These are phyloP conservation scores for Drosophila bipectinata DNA, from an alignment of 1,140 invertebrate genomes.

Conservation along the genomic window DNA sequence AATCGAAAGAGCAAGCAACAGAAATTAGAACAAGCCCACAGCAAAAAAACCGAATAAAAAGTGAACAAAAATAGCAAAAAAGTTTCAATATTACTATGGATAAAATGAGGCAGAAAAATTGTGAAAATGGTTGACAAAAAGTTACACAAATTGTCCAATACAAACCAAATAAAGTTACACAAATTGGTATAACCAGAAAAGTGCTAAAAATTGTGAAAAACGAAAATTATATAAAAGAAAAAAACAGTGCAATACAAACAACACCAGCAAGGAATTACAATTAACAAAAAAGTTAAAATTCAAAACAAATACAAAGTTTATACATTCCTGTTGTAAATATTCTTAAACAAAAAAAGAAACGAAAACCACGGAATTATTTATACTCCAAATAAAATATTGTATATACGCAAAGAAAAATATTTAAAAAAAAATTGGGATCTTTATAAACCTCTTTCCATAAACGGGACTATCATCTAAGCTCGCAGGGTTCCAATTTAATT, in stretches of 20 bases:
- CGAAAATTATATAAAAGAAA: background rate
- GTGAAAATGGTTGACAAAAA: slow-evolving; percentile 79
- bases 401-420: slow-evolving; percentile 32
- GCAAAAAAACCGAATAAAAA: slow-evolving; percentile 39
- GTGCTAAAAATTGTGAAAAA: slow-evolving; percentile 46
- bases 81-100: slow-evolving; percentile 26
- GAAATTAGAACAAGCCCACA: slow-evolving; percentile 71
- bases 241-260: slow-evolving; percentile 60
- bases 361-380: slow-evolving; percentile 14
- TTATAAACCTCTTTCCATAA: slow-evolving; percentile 24
- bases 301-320: slow-evolving; percentile 59
- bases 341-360: slow-evolving; percentile 35
- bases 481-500: slow-evolving; percentile 18
- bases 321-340: slow-evolving; percentile 77
- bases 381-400: slow-evolving; percentile 37
- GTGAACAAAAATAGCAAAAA: slow-evolving; percentile 32
- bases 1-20: slow-evolving; percentile 69
- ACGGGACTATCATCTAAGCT: slow-evolving; percentile 31
- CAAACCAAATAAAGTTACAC: slow-evolving; percentile 33
- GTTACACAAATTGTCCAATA: slow-evolving; percentile 42
- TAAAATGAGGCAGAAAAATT: slow-evolving; percentile 74
- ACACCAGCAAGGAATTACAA: slow-evolving; percentile 70
- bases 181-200: slow-evolving; percentile 13
- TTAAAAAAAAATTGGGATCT: slow-evolving; percentile 20
- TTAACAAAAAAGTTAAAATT: slow-evolving; percentile 79